A percentile compares a stretch with the other conserved stretches of the same genome.
phyloP scores from a whole-genome alignment of 2,113 vertebrate species.

The Rostratula benghalensis region DNA sequence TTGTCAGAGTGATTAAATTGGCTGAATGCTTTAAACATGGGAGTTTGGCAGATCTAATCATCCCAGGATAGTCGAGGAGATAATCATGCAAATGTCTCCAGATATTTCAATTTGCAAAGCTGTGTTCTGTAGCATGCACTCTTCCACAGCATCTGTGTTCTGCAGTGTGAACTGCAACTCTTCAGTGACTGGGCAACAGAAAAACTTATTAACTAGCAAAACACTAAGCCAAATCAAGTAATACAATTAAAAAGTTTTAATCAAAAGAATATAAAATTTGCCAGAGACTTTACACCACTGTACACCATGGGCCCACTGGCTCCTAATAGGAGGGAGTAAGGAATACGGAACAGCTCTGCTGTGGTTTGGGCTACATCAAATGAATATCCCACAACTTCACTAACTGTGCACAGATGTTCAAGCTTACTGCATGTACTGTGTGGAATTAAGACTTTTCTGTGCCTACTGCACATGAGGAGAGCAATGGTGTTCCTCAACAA shows the following conservation, averaged over 20 bases:
- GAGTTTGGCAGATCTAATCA: constrained; percentile 23
- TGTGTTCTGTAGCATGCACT: neutral
- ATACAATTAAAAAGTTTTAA: neutral
- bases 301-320: too few species aligned
- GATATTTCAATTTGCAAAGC: constrained; percentile 15
- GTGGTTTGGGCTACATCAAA: neutral
- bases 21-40: constrained; percentile 22
- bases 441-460: neutral
- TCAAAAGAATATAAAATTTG: neutral
- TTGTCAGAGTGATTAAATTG: constrained; percentile 54
- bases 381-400: too few species aligned
- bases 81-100: constrained; percentile 51
- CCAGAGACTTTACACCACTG: neutral
- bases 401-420: accelerated
- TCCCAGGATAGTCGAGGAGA: constrained; percentile 16
- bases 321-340: neutral
- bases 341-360: neutral
- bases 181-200: neutral
- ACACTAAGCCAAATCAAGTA: neutral
- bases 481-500: neutral
- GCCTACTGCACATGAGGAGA: neutral
- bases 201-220: neutral
- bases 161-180: neutral
- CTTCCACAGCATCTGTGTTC: neutral
- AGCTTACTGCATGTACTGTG: accelerated